Conservation (phyloP, 2,888 invertebrate species). For the Aphrophora alni region DNA sequence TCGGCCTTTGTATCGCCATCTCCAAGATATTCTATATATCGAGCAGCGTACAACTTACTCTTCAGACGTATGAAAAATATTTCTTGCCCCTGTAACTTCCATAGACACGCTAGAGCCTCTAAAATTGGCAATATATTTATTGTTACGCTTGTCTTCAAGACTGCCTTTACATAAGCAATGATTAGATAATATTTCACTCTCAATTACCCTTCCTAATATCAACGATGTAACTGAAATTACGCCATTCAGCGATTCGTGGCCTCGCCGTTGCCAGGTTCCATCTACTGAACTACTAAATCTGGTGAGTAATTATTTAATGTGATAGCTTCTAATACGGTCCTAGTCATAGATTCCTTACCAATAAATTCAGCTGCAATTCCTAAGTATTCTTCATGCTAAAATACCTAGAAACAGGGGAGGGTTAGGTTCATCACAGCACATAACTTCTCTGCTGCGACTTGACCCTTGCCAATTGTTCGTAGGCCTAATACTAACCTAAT, state of each 20-base stretch:
- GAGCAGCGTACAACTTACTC: slow-evolving; percentile 28
- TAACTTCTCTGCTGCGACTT: background rate
- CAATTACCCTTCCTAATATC: slow-evolving; percentile 38
- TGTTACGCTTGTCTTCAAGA: slow-evolving; percentile 23
- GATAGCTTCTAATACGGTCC: background rate
- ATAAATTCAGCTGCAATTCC: background rate
- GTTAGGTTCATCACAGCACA: slow-evolving; percentile 1
- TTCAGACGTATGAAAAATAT: slow-evolving; percentile 38
- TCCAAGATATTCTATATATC: slow-evolving; percentile 36
- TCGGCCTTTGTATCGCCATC: slow-evolving; percentile 25
- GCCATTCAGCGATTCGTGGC: slow-evolving; percentile 41
- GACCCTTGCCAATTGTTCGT: slow-evolving; percentile 7
- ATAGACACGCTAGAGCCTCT: slow-evolving; percentile 40
- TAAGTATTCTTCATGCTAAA: background rate
- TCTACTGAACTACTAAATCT: slow-evolving; percentile 1
- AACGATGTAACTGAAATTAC: slow-evolving; percentile 40
- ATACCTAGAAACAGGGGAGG: too few relatives aligned
- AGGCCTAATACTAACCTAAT: background rate
- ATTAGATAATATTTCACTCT: slow-evolving; percentile 37
- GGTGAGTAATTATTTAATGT: background rate
- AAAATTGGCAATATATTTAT: slow-evolving; percentile 37
- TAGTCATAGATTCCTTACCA: slow-evolving; percentile 7
- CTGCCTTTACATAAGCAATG: slow-evolving; percentile 36
- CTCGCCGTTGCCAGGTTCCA: slow-evolving; percentile 44
- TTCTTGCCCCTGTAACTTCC: slow-evolving; percentile 42